phyloP scores from a whole-genome alignment of 2,113 vertebrate genomes.

The Melanerpes formicivorus region DNA sequence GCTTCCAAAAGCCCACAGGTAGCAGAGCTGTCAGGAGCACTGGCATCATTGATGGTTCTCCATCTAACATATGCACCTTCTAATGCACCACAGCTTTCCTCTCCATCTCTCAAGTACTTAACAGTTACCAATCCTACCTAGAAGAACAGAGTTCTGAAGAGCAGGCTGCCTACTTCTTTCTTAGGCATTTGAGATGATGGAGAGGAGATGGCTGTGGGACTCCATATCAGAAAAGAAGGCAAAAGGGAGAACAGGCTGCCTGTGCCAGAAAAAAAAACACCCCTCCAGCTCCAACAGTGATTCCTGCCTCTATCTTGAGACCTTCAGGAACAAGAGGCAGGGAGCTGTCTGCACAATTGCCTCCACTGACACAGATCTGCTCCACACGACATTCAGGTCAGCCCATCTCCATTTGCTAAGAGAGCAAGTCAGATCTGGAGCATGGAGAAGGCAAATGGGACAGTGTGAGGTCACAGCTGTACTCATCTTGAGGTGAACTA shows the following conservation, averaged over 20 bases:
- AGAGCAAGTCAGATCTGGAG: not conserved
- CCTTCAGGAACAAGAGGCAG: not conserved
- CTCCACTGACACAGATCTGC: not conserved
- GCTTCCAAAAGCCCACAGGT: not conserved
- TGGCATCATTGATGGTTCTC: not conserved
- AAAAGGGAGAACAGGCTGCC: not conserved
- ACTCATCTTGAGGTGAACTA: not conserved
- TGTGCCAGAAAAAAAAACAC: not conserved
- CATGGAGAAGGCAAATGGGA: not conserved
- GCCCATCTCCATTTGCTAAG: not conserved
- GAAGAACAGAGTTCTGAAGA: not conserved
- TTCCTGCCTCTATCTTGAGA: not conserved
- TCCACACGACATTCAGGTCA: not conserved
- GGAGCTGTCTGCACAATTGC: not conserved
- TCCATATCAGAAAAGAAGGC: not conserved
- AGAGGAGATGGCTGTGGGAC: not conserved
- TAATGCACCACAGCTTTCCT: not conserved
- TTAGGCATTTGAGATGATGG: not conserved
- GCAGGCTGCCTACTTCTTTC: not conserved
- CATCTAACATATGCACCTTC: not conserved
- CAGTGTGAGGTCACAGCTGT: not conserved
- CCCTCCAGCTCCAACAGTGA: not conserved
- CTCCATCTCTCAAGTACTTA: not conserved
- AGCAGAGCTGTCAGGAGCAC: not conserved
- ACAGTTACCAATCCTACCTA: not conserved